Base-by-base conservation (phyloP, 2,888 invertebrate species). In the Sympetrum striolatum region DNA sequence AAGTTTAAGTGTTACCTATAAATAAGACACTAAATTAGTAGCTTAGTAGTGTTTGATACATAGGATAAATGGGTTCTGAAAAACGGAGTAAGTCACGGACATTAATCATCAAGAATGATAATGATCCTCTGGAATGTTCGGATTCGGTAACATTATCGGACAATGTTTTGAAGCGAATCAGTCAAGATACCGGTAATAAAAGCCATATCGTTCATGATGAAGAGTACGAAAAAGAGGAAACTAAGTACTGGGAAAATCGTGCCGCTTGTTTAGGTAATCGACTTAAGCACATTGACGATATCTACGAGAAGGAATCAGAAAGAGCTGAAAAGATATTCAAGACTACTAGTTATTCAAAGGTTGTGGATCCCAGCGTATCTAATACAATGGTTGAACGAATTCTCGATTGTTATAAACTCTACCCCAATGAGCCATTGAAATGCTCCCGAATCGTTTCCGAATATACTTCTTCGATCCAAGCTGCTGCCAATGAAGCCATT, bases 401-500 rank as follows among this genome's bases (percentile, higher is more conserved):
- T n/a, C 53, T 80, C 14, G 6, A 79, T 4, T 90, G 90, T 35
- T 90, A 90, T 60, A 90, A 90, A 81, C 18, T 53, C 5, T 58
- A 90, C 58, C 90, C 90, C 37, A 18, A 80, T 15, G 53, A 31
- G 35, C 80, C 90, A 1, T 80, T 90, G 3, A 44, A 53, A 60
- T 90, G 90, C 53, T 25, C 90, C 8, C 80, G 80, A 90, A 80
- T 80, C n/a, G 90, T 90, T 10, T 53, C 53, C 37, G 80, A 64
- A 37, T 90, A 80, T 35, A 90, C 90, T 2, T 80, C 80, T 25
- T 90, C 80, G 31, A 80, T 90, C 18, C 35, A 90, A 10, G 58
- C 8, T 31, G 81, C 90, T 44, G 81, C 80, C 6, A 53, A 60
- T 10, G 64, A 86, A 18, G 86, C 35, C 35, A 22, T 86, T 22